phyloP scores from a whole-genome alignment of 2,888 invertebrate genomes.

The Caenorhabditis zanzibari region DNA sequence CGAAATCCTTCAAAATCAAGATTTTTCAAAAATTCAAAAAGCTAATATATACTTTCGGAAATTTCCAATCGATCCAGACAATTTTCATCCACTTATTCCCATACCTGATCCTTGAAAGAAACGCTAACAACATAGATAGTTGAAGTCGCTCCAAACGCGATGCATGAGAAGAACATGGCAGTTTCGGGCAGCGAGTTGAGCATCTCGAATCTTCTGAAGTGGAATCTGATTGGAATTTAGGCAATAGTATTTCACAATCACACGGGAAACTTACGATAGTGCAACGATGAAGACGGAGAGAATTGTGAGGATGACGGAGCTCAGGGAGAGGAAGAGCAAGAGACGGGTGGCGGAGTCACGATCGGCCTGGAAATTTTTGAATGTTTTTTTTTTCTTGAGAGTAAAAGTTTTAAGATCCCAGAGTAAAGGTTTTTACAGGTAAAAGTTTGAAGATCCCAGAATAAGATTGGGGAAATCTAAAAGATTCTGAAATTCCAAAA shows the following conservation, averaged over 20 bases:
- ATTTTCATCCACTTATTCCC: neutral
- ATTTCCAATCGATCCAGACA: no score
- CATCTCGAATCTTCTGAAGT: constrained; percentile 58
- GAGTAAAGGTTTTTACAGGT: no score
- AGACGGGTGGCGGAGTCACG: constrained; percentile 50
- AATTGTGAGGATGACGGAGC: constrained; percentile 58
- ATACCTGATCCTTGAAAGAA: constrained; percentile 83
- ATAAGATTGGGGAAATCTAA: no score
- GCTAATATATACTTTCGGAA: no score
- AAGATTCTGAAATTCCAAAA: no score
- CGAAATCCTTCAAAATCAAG: no score
- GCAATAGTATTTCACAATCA: neutral
- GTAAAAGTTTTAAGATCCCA: no score
- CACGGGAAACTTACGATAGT: constrained; percentile 54
- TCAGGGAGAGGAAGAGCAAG: constrained; percentile 47
- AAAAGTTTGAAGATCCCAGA: no score
- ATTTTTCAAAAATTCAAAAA: no score
- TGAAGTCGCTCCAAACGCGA: constrained; percentile 87
- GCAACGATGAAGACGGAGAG: constrained; percentile 57
- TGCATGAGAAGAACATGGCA: constrained; percentile 70
- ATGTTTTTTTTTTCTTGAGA: neutral
- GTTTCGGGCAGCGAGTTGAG: constrained; percentile 67
- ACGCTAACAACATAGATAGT: constrained; percentile 85
- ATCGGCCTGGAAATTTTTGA: constrained; percentile 48
- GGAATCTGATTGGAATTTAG: constrained; percentile 26